These are phyloP conservation scores for Rhodophaea formosa DNA, from an alignment of 2,888 invertebrate genomes.

Conservation along the genomic window DNA sequence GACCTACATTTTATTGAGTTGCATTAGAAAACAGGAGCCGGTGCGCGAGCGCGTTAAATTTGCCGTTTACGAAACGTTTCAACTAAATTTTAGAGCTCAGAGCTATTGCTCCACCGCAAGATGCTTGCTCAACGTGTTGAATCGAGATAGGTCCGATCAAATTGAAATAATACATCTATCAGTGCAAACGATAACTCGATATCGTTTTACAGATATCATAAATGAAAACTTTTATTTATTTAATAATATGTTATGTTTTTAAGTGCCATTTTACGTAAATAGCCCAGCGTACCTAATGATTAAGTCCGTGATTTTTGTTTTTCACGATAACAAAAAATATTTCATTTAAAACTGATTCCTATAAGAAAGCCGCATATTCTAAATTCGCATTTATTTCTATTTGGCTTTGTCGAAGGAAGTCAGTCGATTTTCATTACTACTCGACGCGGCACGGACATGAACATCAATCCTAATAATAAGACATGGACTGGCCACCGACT, in stretches of 20 bases:
- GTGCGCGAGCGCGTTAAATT: constrained; percentile 73
- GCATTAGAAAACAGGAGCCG: constrained; percentile 74
- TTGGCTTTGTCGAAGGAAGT: constrained; percentile 24
- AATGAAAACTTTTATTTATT: too few species aligned
- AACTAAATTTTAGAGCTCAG: constrained; percentile 73
- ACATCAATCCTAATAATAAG: constrained; percentile 32
- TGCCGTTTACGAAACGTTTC: constrained; percentile 78
- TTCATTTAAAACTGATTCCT: too few species aligned
- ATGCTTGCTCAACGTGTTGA: constrained; percentile 67
- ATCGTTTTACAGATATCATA: not conserved
- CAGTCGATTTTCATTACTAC: constrained; percentile 30
- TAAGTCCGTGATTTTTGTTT: too few species aligned
- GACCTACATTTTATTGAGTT: constrained; percentile 73
- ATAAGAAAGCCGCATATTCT: not conserved
- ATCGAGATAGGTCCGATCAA: constrained; percentile 59
- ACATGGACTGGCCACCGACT: constrained; percentile 16
- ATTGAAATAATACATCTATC: constrained; percentile 35
- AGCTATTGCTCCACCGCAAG: constrained; percentile 64
- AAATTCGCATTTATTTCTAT: not conserved
- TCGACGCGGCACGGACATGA: constrained; percentile 25
- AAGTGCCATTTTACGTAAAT: too few species aligned
- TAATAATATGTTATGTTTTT: too few species aligned
- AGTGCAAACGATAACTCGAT: not conserved
- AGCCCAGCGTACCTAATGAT: too few species aligned
- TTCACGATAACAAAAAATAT: too few species aligned